These are phyloP conservation scores for Rhincodon typus DNA, from an alignment of 2,797 vertebrate species.

Conservation along the genomic window DNA sequence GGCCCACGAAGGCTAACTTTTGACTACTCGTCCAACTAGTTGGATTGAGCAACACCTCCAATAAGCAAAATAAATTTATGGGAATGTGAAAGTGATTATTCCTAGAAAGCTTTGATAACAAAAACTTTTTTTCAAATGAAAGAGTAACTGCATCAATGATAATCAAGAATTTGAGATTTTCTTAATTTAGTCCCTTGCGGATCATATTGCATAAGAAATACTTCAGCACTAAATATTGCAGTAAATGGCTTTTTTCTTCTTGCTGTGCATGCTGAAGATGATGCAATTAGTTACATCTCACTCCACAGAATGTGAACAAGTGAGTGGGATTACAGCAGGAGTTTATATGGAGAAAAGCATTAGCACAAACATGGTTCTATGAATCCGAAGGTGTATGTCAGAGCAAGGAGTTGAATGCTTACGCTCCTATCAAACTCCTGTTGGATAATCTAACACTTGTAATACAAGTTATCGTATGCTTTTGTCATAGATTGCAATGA, in stretches of 20 bases:
- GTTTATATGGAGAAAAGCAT: not conserved
- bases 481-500: not conserved
- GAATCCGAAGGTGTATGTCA: not conserved
- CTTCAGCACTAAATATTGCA: not conserved
- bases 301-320: not conserved
- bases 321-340: not conserved
- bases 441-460: not conserved
- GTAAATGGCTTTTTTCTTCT: not conserved
- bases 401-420: not conserved
- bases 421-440: not conserved
- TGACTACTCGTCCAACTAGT: not conserved
- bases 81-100: not conserved
- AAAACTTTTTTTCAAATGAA: not conserved
- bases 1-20: not conserved
- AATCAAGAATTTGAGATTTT: no score
- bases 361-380: not conserved
- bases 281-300: not conserved
- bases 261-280: not conserved
- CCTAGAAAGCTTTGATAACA: not conserved
- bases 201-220: not conserved
- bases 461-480: not conserved
- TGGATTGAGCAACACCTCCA: not conserved
- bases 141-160: not conserved
- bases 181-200: no score
- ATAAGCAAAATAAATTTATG: not conserved